phyloP scores from a whole-genome alignment of 2,797 vertebrate species.

The Sebastes aleutianus region DNA sequence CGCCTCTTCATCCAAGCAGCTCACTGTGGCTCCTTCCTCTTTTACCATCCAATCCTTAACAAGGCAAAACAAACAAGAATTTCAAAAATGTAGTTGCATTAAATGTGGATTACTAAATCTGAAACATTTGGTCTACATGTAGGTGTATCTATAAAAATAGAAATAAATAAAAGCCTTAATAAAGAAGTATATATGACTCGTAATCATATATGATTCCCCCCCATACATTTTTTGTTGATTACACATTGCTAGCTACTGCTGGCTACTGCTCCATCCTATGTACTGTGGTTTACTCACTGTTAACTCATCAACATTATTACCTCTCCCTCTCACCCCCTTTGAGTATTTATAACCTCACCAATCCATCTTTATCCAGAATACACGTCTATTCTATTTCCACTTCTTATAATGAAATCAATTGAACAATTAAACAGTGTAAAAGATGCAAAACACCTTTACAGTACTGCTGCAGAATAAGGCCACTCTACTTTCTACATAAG shows the following conservation, averaged over 20 bases:
- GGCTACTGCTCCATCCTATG: not conserved
- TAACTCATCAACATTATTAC: not conserved
- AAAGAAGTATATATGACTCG: not conserved
- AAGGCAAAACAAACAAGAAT: not conserved
- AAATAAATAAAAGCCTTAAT: not conserved
- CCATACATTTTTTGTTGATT: not conserved
- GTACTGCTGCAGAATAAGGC: not conserved
- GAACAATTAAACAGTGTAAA: not conserved
- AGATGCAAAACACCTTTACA: not conserved
- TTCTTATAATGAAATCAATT: not conserved
- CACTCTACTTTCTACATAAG: too few relatives aligned
- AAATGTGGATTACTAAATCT: fast-evolving
- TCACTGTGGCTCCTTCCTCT: not conserved
- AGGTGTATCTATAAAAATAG: not conserved
- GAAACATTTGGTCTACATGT: not conserved
- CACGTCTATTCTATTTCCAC: not conserved
- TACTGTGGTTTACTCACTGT: not conserved
- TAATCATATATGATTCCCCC: too few relatives aligned
- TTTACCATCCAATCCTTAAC: not conserved
- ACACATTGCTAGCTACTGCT: not conserved
- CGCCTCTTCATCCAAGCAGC: not conserved
- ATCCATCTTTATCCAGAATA: not conserved
- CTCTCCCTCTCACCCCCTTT: not conserved
- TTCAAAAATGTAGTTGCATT: not conserved
- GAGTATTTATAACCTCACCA: not conserved